Evolutionary conservation across 1,140 invertebrate species (phyloP).

Genomic region (Meteorus sp.): DNA sequence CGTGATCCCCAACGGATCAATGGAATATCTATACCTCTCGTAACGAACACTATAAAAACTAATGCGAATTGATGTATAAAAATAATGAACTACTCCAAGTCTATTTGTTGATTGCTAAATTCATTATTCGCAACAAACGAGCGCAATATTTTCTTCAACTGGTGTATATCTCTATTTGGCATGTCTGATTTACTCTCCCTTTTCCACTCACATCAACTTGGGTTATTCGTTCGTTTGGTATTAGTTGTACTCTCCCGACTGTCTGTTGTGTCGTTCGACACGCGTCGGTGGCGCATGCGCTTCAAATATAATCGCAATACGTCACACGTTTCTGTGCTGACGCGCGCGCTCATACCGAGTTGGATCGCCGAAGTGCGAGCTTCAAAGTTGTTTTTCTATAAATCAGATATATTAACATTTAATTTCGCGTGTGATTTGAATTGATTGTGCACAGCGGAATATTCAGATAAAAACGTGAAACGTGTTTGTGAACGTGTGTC

Average conservation of each 20-base stretch:
- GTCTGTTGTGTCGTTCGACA: slow-evolving; percentile 6
- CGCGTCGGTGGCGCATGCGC: slow-evolving; percentile 28
- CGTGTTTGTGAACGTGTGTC: too few species aligned
- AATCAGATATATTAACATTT: too few species aligned
- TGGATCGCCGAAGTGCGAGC: slow-evolving; percentile 43
- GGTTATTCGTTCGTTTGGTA: too few species aligned
- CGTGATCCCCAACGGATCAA: too few species aligned
- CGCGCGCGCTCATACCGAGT: slow-evolving; percentile 48
- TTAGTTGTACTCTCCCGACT: slow-evolving; percentile 16
- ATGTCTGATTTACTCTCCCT: slow-evolving; percentile 5
- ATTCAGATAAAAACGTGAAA: too few species aligned
- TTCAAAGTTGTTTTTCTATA: slow-evolving; percentile 1
- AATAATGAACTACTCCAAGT: neutral
- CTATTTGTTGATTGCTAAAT: slow-evolving; percentile 24
- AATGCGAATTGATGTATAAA: neutral
- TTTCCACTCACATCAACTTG: too few species aligned
- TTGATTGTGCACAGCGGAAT: too few species aligned
- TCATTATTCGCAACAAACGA: slow-evolving; percentile 12
- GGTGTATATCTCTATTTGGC: slow-evolving; percentile 24
- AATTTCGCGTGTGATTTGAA: too few species aligned
- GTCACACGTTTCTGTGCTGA: slow-evolving; percentile 25
- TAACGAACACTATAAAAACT: too few species aligned
- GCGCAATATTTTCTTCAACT: slow-evolving; percentile 15
- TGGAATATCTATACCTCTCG: too few species aligned
- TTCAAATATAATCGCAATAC: slow-evolving; percentile 9